Base-by-base conservation (phyloP, 2,113 vertebrate species). In the Lota lota region DNA sequence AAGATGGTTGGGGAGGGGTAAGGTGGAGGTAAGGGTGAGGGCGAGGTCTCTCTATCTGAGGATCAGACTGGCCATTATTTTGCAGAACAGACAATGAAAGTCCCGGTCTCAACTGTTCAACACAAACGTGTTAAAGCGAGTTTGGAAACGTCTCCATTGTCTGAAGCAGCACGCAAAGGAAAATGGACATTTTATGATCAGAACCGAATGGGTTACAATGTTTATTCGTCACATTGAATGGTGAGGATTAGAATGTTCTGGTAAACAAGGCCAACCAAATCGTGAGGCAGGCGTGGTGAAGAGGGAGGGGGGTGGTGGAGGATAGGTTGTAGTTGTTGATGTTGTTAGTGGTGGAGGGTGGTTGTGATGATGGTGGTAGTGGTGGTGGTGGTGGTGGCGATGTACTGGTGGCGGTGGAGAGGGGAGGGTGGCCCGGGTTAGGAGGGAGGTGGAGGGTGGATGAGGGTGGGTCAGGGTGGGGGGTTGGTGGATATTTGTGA, bases 401-500 rank as follows among this genome's bases (percentile, higher is more conserved):
- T 47, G 64, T 65, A 47, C 15, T 19, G 36, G 63, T 61, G 21
- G 20, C 2, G 36, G 36, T 64, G 63, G 40, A 47, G 40, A 47
- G 28, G 28, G 28, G 28, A 33, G 40, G 40, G 40, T 47, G 40
- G 40, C 40, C 40, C 3, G n/a, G 59, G 74, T 62, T 58, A 59
- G 51, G 17, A 64, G 78, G 72, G 83, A 87, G 16, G 22, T 1
- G 51, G 66, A 73, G 19, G 64, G 63, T 63, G 22, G 71, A 76
- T 68, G 68, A 56, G 61, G 22, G 67, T 28, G 28, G 28, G 28
- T 28, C 28, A 28, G 28, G 28, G 28, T 28, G 17, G n/a, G 59
- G 74, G 62, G 65, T 58, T 51, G 80, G 91, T 87, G 82, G 74
- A 61, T 84, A 88, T 90, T 91, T 91, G 88, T 90, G 86, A 89